Conservation (phyloP, 2,797 vertebrate genomes). For the Enteromius thamalakanensis region DNA sequence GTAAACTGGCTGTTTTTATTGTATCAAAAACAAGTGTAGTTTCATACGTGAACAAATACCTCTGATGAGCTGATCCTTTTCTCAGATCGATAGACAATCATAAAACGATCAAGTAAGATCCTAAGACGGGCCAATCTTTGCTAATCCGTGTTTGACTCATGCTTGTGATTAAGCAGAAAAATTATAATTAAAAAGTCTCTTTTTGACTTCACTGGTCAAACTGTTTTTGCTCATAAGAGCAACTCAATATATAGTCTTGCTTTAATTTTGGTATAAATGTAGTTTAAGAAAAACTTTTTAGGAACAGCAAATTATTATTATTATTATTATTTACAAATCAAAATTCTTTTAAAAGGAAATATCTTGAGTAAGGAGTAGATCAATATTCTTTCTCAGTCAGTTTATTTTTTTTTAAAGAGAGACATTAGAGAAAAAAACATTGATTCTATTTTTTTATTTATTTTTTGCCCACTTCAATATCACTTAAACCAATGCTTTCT, state of each 20-base stretch:
- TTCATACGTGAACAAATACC: neutral
- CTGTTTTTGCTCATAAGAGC: neutral
- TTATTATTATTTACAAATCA: neutral
- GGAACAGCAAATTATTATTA: neutral
- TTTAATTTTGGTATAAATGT: neutral
- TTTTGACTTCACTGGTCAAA: neutral
- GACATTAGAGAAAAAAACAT: neutral
- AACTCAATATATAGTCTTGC: neutral
- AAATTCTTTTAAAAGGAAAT: neutral
- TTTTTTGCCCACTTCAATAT: neutral
- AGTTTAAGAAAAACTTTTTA: neutral
- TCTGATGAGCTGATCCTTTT: neutral
- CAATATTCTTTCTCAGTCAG: neutral
- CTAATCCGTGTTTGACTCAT: neutral
- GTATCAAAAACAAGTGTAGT: neutral
- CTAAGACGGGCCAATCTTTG: neutral
- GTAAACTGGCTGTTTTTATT: neutral
- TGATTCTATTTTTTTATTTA: neutral
- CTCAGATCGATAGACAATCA: neutral
- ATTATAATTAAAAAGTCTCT: neutral
- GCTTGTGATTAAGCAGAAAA: neutral
- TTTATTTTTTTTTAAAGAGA: neutral
- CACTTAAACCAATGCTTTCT: neutral
- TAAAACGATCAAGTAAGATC: neutral
- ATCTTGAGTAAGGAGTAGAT: neutral